A percentile compares a stretch with the other conserved stretches of the same genome.
These are phyloP conservation scores for Erythrocercus mccallii DNA, from an alignment of 2,113 vertebrate species.

Conservation along the genomic window DNA sequence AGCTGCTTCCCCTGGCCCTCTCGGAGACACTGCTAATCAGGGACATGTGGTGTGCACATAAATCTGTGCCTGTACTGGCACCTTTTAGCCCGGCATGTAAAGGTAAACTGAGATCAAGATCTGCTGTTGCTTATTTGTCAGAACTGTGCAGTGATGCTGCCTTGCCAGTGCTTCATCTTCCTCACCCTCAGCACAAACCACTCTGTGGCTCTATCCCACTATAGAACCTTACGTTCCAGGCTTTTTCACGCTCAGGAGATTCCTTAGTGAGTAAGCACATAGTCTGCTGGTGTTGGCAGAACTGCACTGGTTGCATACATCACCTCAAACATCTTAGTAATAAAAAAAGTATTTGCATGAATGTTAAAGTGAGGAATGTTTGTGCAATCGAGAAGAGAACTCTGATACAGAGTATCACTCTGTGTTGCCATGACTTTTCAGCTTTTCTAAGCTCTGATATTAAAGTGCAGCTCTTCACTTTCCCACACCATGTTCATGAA, in stretches of 20 bases:
- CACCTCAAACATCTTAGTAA: neutral
- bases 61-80: neutral
- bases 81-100: neutral
- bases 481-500: no score
- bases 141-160: neutral
- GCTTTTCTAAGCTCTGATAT: no score
- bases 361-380: neutral
- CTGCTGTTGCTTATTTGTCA: neutral
- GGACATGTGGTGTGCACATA: neutral
- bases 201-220: accelerated
- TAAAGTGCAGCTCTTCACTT: no score
- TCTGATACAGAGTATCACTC: neutral
- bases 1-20: constrained; percentile 28
- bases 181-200: neutral
- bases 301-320: neutral
- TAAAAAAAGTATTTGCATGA: neutral
- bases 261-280: neutral
- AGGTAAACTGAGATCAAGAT: constrained; percentile 20
- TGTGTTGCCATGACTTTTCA: no score
- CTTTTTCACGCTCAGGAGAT: neutral
- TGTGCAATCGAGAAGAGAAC: neutral
- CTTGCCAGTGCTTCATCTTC: neutral
- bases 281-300: neutral
- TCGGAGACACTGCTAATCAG: constrained; percentile 10
- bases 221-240: neutral